phyloP scores from a whole-genome alignment of 2,888 invertebrate genomes.

The Drosophila mercatorum region DNA sequence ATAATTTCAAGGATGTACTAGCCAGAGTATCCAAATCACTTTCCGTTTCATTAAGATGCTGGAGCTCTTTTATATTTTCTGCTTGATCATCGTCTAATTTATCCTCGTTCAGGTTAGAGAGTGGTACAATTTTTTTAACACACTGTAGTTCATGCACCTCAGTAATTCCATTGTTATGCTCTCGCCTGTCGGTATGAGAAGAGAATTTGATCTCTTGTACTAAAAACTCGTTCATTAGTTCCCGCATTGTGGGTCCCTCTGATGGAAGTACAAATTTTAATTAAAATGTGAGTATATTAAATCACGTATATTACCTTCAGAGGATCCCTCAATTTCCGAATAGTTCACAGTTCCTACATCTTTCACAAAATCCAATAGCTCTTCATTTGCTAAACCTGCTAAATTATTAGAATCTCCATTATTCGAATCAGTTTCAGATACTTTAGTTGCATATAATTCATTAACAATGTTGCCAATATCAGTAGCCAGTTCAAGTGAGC shows the following conservation, averaged over 20 bases:
- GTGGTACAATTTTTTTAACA: constrained; percentile 56
- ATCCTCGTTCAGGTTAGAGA: constrained; percentile 6
- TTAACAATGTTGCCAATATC: constrained; percentile 54
- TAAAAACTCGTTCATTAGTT: constrained; percentile 39
- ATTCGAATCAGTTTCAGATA: constrained; percentile 41
- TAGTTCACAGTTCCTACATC: constrained; percentile 15
- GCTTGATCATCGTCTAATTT: background rate
- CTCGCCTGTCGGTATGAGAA: background rate
- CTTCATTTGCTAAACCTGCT: constrained; percentile 53
- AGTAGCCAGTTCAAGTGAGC: constrained; percentile 56
- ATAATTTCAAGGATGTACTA: constrained; percentile 68
- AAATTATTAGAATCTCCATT: constrained; percentile 59
- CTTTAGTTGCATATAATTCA: constrained; percentile 30
- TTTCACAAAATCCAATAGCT: constrained; percentile 23
- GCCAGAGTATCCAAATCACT: constrained; percentile 35
- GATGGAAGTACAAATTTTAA: background rate
- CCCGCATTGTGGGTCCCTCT: background rate
- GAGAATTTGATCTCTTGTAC: constrained; percentile 45
- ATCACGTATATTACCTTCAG: constrained; percentile 32
- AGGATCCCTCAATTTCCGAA: background rate
- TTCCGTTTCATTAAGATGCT: constrained; percentile 4
- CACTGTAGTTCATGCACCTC: constrained; percentile 59
- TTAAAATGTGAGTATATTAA: background rate
- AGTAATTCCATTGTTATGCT: background rate
- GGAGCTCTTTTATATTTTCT: background rate